Evolutionary conservation across 2,797 vertebrate species (phyloP).

Genomic region (Hapalemur alaotrensis): DNA sequence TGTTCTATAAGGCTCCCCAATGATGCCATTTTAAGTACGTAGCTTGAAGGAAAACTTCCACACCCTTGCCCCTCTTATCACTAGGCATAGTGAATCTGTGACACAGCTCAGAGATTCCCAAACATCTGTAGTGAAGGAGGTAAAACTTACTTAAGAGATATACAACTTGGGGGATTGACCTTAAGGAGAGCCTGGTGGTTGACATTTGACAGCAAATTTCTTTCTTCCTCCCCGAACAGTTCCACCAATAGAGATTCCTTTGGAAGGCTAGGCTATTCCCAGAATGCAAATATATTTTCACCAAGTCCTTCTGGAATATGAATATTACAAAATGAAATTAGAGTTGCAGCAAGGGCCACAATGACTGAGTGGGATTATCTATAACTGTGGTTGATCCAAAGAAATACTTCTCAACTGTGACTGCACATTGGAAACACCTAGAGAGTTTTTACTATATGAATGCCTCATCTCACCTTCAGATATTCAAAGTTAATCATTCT

Average conservation of each 20-base stretch:
- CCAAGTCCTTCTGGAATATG: neutral
- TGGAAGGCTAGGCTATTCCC: neutral
- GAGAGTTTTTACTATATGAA: neutral
- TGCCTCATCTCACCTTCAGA: neutral
- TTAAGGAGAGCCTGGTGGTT: neutral
- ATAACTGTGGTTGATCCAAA: neutral
- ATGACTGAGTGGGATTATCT: neutral
- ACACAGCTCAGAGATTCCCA: neutral
- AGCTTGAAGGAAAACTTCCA: neutral
- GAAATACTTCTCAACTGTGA: neutral
- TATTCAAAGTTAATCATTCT: neutral
- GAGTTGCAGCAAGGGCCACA: neutral
- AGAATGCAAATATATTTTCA: neutral
- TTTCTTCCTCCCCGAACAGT: neutral
- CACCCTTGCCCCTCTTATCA: neutral
- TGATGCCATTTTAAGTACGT: neutral
- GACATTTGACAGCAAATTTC: neutral
- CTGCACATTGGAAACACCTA: neutral
- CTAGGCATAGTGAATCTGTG: neutral
- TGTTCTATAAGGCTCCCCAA: neutral
- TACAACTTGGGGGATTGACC: neutral
- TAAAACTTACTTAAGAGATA: neutral
- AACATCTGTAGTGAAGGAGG: neutral
- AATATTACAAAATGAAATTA: neutral
- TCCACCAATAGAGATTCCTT: neutral